These are phyloP conservation scores for Acronicta leporina DNA, from an alignment of 2,888 invertebrate genomes.

Conservation along the genomic window DNA sequence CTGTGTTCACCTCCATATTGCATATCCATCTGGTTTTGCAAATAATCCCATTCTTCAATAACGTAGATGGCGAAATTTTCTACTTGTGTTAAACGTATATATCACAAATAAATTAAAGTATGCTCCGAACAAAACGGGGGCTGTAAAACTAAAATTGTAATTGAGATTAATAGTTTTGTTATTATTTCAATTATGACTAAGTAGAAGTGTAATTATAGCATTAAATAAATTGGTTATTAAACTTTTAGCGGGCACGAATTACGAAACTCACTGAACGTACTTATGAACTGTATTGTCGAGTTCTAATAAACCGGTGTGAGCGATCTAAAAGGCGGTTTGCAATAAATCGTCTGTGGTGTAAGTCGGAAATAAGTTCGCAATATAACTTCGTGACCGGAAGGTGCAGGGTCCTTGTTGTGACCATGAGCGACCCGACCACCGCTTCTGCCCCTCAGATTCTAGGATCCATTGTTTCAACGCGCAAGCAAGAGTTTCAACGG, in stretches of 20 bases:
- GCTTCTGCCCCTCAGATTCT: constrained; percentile 32
- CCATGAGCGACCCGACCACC: constrained; percentile 49
- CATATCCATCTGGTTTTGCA: background rate
- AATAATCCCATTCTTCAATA: background rate
- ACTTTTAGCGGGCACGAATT: constrained; percentile 41
- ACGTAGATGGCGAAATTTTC: background rate
- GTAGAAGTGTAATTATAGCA: constrained; percentile 21
- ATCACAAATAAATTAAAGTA: background rate
- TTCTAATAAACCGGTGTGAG: constrained; percentile 29
- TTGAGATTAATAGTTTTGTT: constrained; percentile 34
- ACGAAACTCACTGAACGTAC: constrained; percentile 31
- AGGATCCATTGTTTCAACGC: constrained; percentile 23
- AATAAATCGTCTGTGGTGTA: constrained; percentile 60
- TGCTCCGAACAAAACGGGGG: background rate
- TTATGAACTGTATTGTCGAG: constrained; percentile 24
- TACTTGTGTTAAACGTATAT: background rate
- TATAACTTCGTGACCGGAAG: constrained; percentile 75
- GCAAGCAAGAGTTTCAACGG: background rate
- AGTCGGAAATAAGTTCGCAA: constrained; percentile 68
- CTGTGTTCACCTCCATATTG: constrained; percentile 9
- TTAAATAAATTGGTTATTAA: constrained; percentile 42
- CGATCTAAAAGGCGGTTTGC: constrained; percentile 57
- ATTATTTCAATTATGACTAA: constrained; percentile 35
- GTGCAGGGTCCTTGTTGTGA: constrained; percentile 63
- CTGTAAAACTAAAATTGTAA: constrained; percentile 9